Conservation (phyloP, 2,797 vertebrate species). For the Myiotriccus ornatus region DNA sequence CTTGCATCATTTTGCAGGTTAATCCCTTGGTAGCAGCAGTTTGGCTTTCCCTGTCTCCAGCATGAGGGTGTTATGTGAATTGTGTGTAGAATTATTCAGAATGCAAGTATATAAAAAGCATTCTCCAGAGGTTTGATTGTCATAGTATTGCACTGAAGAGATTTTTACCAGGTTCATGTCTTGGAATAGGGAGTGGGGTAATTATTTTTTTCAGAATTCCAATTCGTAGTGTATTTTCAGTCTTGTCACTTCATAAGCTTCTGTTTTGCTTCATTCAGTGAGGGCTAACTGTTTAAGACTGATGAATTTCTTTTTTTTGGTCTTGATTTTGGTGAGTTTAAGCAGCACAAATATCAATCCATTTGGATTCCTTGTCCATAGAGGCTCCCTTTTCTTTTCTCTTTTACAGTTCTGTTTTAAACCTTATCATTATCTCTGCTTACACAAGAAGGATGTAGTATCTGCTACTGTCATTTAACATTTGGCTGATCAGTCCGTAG, state of each 20-base stretch:
- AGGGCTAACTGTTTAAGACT: neutral
- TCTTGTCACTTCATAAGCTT: neutral
- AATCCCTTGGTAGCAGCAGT: neutral
- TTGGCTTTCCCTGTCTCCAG: neutral
- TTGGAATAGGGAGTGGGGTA: rapidly evolving
- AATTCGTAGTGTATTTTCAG: neutral
- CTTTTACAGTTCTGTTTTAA: neutral
- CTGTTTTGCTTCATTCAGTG: neutral
- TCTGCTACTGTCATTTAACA: neutral
- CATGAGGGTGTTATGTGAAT: neutral
- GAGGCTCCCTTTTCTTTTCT: neutral
- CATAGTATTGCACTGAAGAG: neutral
- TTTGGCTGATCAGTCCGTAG: neutral
- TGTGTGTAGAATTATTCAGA: neutral
- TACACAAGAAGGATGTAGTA: neutral
- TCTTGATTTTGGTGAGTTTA: neutral
- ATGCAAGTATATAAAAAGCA: neutral
- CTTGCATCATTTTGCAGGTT: neutral
- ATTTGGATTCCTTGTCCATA: neutral
- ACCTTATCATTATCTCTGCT: neutral
- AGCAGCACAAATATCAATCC: neutral
- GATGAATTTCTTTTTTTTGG: too few species aligned
- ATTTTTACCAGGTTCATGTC: neutral
- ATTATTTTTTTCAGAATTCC: neutral
- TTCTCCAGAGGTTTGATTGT: neutral